Conservation (phyloP, 1,140 invertebrate genomes). For the Chironomus striatipennis region DNA sequence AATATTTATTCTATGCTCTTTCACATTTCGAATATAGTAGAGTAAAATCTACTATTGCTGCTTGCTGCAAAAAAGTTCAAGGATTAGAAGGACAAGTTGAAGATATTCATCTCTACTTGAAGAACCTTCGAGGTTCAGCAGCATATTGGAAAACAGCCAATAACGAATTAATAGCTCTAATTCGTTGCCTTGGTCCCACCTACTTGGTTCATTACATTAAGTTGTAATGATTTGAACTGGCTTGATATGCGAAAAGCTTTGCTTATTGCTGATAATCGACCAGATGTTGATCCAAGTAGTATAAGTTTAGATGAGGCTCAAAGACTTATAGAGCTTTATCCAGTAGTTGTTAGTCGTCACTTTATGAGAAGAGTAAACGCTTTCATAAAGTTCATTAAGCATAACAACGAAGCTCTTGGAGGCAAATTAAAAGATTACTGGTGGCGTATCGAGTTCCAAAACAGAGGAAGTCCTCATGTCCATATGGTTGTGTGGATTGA, state of each 20-base stretch:
- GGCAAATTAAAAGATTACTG: constrained; percentile 30
- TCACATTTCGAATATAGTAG: constrained; percentile 37
- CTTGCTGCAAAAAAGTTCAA: constrained; percentile 29
- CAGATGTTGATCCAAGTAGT: constrained; percentile 30
- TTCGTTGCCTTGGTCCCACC: constrained; percentile 32
- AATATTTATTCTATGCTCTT: constrained; percentile 41
- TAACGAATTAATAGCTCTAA: constrained; percentile 34
- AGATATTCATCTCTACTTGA: constrained; percentile 31
- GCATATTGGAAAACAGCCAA: constrained; percentile 33
- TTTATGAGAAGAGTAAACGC: constrained; percentile 37
- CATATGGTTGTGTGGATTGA: constrained; percentile 41
- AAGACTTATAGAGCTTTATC: constrained; percentile 34
- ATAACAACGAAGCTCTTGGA: constrained; percentile 26
- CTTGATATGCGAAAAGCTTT: constrained; percentile 33
- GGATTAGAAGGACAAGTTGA: constrained; percentile 28
- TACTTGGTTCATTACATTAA: constrained; percentile 37
- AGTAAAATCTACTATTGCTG: constrained; percentile 32
- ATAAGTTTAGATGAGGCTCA: constrained; percentile 32
- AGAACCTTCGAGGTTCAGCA: constrained; percentile 32
- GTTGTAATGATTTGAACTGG: constrained; percentile 37
- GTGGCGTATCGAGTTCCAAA: constrained; percentile 41
- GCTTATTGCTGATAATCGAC: constrained; percentile 33
- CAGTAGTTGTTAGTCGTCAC: constrained; percentile 35
- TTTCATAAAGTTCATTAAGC: constrained; percentile 31
- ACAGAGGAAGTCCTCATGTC: constrained; percentile 41